Evolutionary conservation across 2,113 vertebrate species (phyloP), one percentile per base, ranked within the genome.

Genomic region (Perognathus longimembris): DNA sequence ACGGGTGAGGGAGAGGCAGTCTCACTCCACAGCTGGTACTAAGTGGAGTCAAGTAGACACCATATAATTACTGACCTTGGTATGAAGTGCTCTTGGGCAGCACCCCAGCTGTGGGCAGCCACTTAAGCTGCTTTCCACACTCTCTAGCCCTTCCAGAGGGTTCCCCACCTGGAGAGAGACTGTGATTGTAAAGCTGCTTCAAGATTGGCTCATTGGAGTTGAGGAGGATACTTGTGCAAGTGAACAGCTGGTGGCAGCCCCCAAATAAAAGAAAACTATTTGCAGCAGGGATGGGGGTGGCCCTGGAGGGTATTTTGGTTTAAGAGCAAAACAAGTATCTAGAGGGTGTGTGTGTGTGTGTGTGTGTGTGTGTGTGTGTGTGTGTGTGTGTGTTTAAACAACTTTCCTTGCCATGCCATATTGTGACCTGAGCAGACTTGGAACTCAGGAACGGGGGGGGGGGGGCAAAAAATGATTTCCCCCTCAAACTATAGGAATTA

Each of bases 81-180:
- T 66, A 34, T 28, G 42, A 81, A 80, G 76, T 57, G 64, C 59
- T 94, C 22, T 10, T 17, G 26, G 7, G 45, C 40, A 54, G 74
- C 75, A 28, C 38, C 54, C 3, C 4, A 45, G 74, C 85, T 3
- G 6, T 90, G 79, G 90, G 93, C 0, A 12, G 85, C 78, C 94
- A 88, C 88, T 96, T 93, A 76, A 82, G 61, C 54, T 3, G 0
- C 71, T 78, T 93, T 80, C 40, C 63, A 59, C 63, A 34, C 64
- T 34, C 63, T 92, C 63, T 0, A 9, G 21, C 88, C 82, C 79
- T 54, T 54, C n/a, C n/a, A 20, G 61, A 91, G 67, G 71, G 78
- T 59, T 89, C 45, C 79, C 92, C 71, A 83, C 93, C 95, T 63
- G 34, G 66, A 85, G 85, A 85, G 85, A 93, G 92, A 69, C 20